Evolutionary conservation across 2,113 vertebrate genomes (phyloP), one percentile per base, ranked within the genome.

Genomic region (Phylloscopus trochiloides): DNA sequence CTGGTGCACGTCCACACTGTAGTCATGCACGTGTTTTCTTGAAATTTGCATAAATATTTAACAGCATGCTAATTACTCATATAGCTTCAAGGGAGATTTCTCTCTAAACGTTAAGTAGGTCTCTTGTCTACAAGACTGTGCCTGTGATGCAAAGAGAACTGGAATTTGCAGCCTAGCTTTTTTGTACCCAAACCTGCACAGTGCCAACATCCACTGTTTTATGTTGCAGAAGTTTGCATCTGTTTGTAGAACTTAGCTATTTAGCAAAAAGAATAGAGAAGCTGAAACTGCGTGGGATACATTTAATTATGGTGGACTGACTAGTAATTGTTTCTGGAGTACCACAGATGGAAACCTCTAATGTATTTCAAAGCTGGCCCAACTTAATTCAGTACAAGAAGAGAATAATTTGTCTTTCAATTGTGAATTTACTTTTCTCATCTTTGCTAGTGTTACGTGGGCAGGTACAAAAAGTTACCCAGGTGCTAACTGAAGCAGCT

Each of bases 11-110:
- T 92, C 87, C 84, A 36, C 18, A 9, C 29, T 47, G 50, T 74
- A 59, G 48, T 73, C 65, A 10, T 57, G 82, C 81, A 83, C 12
- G 1, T 74, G 87, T 76, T 75, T 70, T 22, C 80, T 88, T 84
- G 40, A 52, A 94, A 82, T 95, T 96, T 91, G 55, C 87, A 88
- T 97, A 92, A 96, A 94, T 94, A 74, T 92, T 89, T 96, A 86
- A 95, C 48, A 45, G 62, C 47, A 2, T 83, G 50, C 84, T 97
- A 94, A 96, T 97, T 96, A 94, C 63, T 92, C 90, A 52, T 67
- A 67, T 62, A 94, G 85, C 96, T 96, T 78, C 91, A 87, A 79
- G 43, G 74, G 43, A 65, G 61, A 58, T 58, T 94, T 87, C 81
- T 83, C 90, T 91, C 88, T 88, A 62, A 94, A 57, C 1, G 1